Conservation (phyloP, 1,140 invertebrate genomes). For the Rhynchophorus ferrugineus region DNA sequence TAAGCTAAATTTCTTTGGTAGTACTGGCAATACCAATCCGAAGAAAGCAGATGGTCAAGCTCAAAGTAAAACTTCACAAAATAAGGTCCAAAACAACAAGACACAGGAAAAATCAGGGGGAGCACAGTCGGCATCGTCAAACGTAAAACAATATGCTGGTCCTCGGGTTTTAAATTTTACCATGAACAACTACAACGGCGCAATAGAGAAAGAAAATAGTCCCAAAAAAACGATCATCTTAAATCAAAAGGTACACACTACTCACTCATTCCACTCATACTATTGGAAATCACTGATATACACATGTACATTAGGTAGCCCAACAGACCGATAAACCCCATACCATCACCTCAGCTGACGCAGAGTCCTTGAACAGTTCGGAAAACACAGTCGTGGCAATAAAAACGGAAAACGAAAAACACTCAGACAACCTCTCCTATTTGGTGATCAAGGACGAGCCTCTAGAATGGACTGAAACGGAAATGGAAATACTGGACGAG, state of each 20-base stretch:
- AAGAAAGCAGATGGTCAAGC: slow-evolving; percentile 3
- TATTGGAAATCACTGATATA: background rate
- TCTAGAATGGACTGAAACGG: slow-evolving; percentile 47
- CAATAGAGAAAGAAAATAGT: slow-evolving; percentile 14
- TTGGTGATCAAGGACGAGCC: slow-evolving; percentile 49
- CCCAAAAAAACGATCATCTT: slow-evolving; percentile 3
- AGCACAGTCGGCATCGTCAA: background rate
- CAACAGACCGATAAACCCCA: slow-evolving; percentile 23
- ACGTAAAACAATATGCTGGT: slow-evolving; percentile 12
- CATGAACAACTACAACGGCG: slow-evolving; percentile 17
- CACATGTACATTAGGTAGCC: slow-evolving; percentile 3
- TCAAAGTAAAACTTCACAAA: background rate
- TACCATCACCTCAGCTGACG: slow-evolving; percentile 19
- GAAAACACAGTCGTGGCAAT: slow-evolving; percentile 25
- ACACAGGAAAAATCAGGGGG: slow-evolving; percentile 6
- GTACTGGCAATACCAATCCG: too few species aligned
- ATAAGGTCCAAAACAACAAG: slow-evolving; percentile 5
- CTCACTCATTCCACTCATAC: slow-evolving; percentile 7
- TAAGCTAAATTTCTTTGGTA: too few species aligned
- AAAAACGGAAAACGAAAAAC: slow-evolving; percentile 20
- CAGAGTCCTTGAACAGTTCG: slow-evolving; percentile 13
- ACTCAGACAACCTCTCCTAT: slow-evolving; percentile 40
- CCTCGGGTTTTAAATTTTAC: slow-evolving; percentile 26
- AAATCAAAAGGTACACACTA: slow-evolving; percentile 17
- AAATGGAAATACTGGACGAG: slow-evolving; percentile 61